Evolutionary conservation across 2,888 invertebrate genomes (phyloP).

Genomic region (Crematogaster levior): DNA sequence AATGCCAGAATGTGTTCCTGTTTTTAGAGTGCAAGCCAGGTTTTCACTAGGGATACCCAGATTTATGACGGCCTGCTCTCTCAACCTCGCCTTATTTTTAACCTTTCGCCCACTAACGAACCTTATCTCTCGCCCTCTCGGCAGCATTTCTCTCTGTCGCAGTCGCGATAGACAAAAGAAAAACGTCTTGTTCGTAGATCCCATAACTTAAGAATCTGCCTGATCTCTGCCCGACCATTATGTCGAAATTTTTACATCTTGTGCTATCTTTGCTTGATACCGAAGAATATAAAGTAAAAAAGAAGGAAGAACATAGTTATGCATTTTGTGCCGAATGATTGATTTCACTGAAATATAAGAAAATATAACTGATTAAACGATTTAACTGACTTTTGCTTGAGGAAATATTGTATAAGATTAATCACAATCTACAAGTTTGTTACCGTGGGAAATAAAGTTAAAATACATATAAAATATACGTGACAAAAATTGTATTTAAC

Average conservation of each 20-base stretch:
- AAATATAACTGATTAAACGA: background rate
- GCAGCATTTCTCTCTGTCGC: constrained; percentile 79
- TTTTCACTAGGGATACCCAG: constrained; percentile 81
- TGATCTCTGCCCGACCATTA: constrained; percentile 71
- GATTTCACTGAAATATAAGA: background rate
- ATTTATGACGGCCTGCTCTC: constrained; percentile 83
- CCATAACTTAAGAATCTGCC: constrained; percentile 76
- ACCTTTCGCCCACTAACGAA: constrained; percentile 85
- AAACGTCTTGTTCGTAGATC: constrained; percentile 70
- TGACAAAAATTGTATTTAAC: background rate
- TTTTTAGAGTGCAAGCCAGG: constrained; percentile 70
- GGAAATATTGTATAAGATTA: background rate
- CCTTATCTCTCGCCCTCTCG: constrained; percentile 82
- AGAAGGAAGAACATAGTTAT: constrained; percentile 22
- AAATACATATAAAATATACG: background rate
- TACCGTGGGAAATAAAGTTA: background rate
- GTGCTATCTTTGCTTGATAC: constrained; percentile 26
- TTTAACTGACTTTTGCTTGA: background rate
- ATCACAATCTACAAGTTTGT: background rate
- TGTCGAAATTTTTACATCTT: constrained; percentile 60
- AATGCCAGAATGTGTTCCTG: constrained; percentile 68
- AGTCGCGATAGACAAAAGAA: constrained; percentile 76
- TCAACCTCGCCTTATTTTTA: constrained; percentile 71
- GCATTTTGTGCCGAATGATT: constrained; percentile 23
- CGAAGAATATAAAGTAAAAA: constrained; percentile 12